These are phyloP conservation scores for Autographa pulchrina DNA, from an alignment of 2,888 invertebrate species.

Conservation along the genomic window DNA sequence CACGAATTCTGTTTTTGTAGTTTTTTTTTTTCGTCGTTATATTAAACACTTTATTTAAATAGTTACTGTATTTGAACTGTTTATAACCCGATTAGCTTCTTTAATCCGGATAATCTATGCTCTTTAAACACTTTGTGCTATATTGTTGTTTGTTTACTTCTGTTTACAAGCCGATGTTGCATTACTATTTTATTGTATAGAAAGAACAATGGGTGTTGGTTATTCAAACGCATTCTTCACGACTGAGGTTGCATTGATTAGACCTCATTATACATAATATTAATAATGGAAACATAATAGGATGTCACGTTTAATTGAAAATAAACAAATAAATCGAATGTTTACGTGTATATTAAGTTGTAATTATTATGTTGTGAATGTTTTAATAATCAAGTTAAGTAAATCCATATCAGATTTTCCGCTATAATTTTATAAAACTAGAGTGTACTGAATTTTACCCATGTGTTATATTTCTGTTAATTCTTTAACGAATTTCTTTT, in stretches of 20 bases:
- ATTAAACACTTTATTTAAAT: too few species aligned
- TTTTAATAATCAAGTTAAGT: not conserved
- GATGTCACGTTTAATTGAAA: not conserved
- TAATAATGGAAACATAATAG: slow-evolving; percentile 1
- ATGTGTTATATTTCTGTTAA: too few species aligned
- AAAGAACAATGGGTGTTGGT: slow-evolving; percentile 4
- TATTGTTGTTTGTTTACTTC: slow-evolving; percentile 11
- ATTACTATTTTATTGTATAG: not conserved
- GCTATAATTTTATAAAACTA: too few species aligned
- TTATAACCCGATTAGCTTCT: too few species aligned
- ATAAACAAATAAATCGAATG: not conserved
- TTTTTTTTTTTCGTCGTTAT: too few species aligned
- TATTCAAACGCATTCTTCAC: slow-evolving; percentile 4
- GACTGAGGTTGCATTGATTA: slow-evolving; percentile 2
- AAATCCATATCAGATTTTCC: too few species aligned
- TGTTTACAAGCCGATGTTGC: slow-evolving; percentile 2
- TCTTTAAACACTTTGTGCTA: not conserved
- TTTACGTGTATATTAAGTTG: too few species aligned
- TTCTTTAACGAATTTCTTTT: too few species aligned
- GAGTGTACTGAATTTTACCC: too few species aligned
- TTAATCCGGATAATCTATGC: too few species aligned
- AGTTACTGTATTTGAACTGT: too few species aligned
- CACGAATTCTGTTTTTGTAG: too few species aligned
- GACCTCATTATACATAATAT: not conserved
- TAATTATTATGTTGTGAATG: not conserved